These are phyloP conservation scores for Melanotus villosus DNA, from an alignment of 2,888 invertebrate species.

Conservation along the genomic window DNA sequence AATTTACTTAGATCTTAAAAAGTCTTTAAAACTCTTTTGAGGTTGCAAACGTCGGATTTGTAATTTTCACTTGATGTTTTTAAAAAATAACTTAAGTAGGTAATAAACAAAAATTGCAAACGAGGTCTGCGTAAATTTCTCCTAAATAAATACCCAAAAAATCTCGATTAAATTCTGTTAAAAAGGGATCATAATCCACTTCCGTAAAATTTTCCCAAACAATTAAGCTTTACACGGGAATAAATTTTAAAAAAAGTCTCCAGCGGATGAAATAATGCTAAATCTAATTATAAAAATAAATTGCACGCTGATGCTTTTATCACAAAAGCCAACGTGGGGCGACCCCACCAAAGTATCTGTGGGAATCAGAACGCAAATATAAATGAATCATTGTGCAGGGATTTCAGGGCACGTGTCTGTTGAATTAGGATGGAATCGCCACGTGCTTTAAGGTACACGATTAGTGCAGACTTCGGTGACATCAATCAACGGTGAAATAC, in stretches of 20 bases:
- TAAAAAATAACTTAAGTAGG: too few species aligned
- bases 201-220: too few species aligned
- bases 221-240: slow-evolving; percentile 10
- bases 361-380: slow-evolving; percentile 64
- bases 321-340: slow-evolving; percentile 42
- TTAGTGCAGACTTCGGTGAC: slow-evolving; percentile 63
- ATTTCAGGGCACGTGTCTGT: slow-evolving; percentile 63
- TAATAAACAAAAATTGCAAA: too few species aligned
- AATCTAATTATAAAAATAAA: slow-evolving; percentile 67
- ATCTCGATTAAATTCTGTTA: too few species aligned
- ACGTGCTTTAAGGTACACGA: slow-evolving; percentile 66
- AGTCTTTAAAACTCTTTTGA: too few species aligned
- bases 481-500: slow-evolving; percentile 65
- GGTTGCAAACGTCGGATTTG: too few species aligned
- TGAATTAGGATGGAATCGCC: slow-evolving; percentile 61
- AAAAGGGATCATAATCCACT: too few species aligned
- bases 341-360: slow-evolving; percentile 56
- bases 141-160: too few species aligned
- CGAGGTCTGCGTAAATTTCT: too few species aligned
- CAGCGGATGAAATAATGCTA: slow-evolving; percentile 36
- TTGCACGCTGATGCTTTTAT: slow-evolving; percentile 58
- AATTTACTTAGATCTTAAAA: too few species aligned
- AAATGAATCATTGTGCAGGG: slow-evolving; percentile 66
- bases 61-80: too few species aligned
- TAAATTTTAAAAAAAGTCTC: slow-evolving; percentile 16